Evolutionary conservation across 1,140 invertebrate genomes (phyloP).

Genomic region (Lycorma delicatula): DNA sequence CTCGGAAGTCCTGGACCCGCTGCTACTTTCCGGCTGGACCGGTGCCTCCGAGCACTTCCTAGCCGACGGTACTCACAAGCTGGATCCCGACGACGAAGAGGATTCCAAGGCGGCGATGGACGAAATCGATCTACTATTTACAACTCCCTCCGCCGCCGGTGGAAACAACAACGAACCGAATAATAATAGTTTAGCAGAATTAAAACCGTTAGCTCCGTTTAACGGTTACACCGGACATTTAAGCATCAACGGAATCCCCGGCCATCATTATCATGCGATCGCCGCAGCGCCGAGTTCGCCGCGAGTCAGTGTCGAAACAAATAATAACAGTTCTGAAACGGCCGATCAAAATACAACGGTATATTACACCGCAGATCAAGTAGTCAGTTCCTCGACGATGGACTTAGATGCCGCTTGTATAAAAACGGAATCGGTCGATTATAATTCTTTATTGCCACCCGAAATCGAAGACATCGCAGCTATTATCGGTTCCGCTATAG

Average conservation of each 20-base stretch:
- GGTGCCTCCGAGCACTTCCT: conserved; percentile 18
- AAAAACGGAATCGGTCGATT: conserved; percentile 46
- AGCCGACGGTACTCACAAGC: conserved; percentile 14
- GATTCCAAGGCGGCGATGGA: conserved; percentile 47
- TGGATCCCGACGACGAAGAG: conserved; percentile 29
- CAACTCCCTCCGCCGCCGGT: conserved; percentile 27
- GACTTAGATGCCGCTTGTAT: conserved; percentile 30
- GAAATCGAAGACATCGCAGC: conserved; percentile 82
- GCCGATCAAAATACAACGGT: conserved; percentile 35
- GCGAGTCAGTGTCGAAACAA: conserved; percentile 40
- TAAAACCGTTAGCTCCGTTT: conserved; percentile 79
- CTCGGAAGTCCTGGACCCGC: conserved; percentile 23
- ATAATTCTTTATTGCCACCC: conserved; percentile 33
- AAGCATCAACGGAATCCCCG: conserved; percentile 73
- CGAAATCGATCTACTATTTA: conserved; percentile 50
- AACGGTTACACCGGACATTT: conserved; percentile 73
- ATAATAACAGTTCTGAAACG: conserved; percentile 44
- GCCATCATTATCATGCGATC: conserved; percentile 78
- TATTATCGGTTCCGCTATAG: conserved; percentile 81
- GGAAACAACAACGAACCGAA: conserved; percentile 48
- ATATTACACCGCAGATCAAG: conserved; percentile 26
- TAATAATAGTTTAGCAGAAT: conserved; percentile 58
- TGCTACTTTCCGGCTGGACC: conserved; percentile 19
- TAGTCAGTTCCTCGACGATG: conserved; percentile 36
- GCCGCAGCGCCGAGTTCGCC: conserved; percentile 43